These are phyloP conservation scores for Rhea americana DNA, from an alignment of 2,113 vertebrate genomes.

Conservation along the genomic window DNA sequence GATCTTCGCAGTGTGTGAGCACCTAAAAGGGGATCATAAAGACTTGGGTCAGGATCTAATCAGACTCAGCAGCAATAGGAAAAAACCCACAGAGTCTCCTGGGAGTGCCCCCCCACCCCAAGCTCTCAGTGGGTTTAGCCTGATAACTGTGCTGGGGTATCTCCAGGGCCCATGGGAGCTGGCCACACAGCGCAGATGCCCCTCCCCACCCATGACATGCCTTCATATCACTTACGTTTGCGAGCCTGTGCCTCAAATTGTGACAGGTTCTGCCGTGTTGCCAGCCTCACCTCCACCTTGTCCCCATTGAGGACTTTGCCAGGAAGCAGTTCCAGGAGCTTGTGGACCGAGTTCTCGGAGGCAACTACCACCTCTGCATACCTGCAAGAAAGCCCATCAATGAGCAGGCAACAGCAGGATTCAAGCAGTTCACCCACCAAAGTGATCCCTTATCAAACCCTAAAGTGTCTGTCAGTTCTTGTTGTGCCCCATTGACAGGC, in stretches of 20 bases:
- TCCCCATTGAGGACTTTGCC: slow-evolving; percentile 88
- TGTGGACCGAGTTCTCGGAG: slow-evolving; percentile 87
- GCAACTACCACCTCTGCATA: slow-evolving; percentile 91
- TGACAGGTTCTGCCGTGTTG: slow-evolving; percentile 87
- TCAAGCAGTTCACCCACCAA: accelerated
- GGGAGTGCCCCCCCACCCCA: not conserved
- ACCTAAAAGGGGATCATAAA: slow-evolving; percentile 71
- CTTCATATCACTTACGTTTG: slow-evolving; percentile 84
- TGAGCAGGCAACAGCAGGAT: not conserved
- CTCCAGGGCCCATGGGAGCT: not conserved
- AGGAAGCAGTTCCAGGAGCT: slow-evolving; percentile 87
- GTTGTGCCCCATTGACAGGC: not conserved
- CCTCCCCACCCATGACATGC: not conserved
- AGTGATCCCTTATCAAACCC: not conserved
- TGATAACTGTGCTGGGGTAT: not conserved
- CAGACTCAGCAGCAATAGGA: slow-evolving; percentile 4
- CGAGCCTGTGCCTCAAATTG: slow-evolving; percentile 90
- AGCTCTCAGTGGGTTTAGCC: not conserved
- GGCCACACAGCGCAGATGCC: not conserved
- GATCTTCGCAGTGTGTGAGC: slow-evolving; percentile 63
- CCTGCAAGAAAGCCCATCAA: slow-evolving; percentile 49
- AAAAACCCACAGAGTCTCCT: slow-evolving; percentile 30
- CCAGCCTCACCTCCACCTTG: slow-evolving; percentile 88
- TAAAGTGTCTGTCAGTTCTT: not conserved
- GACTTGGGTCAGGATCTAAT: slow-evolving; percentile 57